Base-by-base conservation (phyloP, 2,113 vertebrate species). In the Acinonyx jubatus region DNA sequence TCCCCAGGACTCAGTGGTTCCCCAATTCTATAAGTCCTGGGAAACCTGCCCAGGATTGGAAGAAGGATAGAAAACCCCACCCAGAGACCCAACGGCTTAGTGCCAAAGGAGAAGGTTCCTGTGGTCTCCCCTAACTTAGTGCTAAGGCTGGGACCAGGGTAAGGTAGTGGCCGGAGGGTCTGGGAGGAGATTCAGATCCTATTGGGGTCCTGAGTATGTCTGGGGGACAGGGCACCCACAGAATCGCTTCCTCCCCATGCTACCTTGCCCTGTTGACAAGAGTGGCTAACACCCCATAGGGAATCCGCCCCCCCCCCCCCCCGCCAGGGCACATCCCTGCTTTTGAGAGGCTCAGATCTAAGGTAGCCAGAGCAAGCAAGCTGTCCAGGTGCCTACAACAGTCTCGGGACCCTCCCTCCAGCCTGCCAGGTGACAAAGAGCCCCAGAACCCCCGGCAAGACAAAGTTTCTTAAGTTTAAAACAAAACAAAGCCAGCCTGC, bases 401-500 rank as follows among this genome's bases (percentile, higher is more conserved):
- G 55, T 61, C 50, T 65, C 18, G 0, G 41, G 13, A 15, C 13
- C 68, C 61, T 68, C 41, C n/a, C 68, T 89, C 48, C 65, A 41
- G 52, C 25, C 91, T 36, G 69, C 80, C 95, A 89, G 89, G 79
- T 79, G 81, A 93, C 71, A 86, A 89, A 84, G 19, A 66, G 71
- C 15, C 27, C 65, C 55, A 11, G 63, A 92, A 55, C 41, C 65
- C 69, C 9, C 0, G 29, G 50, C 82, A 90, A 89, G 80, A 87
- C 65, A 80, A 96, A 98, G 80, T 98, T 97, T 88, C 73, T 96
- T 84, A 95, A 94, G 74, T 93, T 90, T 15, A 73, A 96, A 93
- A 66, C 83, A 80, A 92, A 88, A 69, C 63, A 97, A 84, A 83
- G 85, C 84, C 73, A 81, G 41, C 81, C 52, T 73, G n/a, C 52